Base-by-base conservation (phyloP, 2,797 vertebrate species). In the Sebastes steindachneri region DNA sequence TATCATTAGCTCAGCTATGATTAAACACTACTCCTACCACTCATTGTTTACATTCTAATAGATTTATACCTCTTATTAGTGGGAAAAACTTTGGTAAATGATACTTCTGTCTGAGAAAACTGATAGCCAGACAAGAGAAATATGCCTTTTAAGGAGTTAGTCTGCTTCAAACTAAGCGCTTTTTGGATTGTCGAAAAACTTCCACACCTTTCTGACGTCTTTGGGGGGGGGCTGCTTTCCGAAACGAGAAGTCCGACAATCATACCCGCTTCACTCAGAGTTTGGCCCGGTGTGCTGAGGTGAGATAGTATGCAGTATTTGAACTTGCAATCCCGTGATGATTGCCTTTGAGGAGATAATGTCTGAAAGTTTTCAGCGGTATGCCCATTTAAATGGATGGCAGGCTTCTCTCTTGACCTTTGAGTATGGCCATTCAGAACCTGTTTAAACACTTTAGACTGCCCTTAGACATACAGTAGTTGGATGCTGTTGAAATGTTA, bases 1-100 rank as follows among this genome's bases (percentile, higher is more conserved):
- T n/a, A 74, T 77, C 70, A 79, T 79, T 77, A 83, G 23, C 59
- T 68, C 23, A 58, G 59, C 68, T 48, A 57, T 77, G 72, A 85
- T 82, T 70, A 83, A 83, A 84, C 41, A n/a, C 48, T 59, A 23
- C 59, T 58, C 11, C 17, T 45, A 66, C 33, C 64, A 21, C 55
- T 69, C 64, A 76, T 51, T 60, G 70, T 79, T 72, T 57, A 37
- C 7, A 54, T 33, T 68, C 25, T 35, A 21, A 53, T 68, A 68
- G 62, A 76, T 63, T 48, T 55, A 23, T 59, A 69, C 21, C 53
- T 60, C 33, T 66, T 48, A 68, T 85, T 80, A 35, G 48, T 17
- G n/a, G n/a, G 51, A 73, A 35, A 7, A 72, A 65, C 28, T 73
- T 75, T 55, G 37, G 35, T 53, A 28, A 67, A 62, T 37, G 7